Evolutionary conservation across 1,140 invertebrate genomes (phyloP), one percentile per base, ranked within the genome.

Genomic region (Platyura marginata): DNA sequence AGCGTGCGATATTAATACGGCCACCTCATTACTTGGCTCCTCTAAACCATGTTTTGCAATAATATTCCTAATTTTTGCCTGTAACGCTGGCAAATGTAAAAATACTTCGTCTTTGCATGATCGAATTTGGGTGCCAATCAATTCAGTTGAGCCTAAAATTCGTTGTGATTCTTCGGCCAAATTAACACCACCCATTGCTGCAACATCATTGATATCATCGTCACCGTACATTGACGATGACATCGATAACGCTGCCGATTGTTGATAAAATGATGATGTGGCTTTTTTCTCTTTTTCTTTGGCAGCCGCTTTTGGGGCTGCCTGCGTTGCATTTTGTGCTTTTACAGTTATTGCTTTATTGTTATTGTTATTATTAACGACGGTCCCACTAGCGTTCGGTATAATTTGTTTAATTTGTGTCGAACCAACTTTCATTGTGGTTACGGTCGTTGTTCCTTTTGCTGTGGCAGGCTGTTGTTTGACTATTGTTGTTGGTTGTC

Each of bases 141-240:
- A 83, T 55, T 96, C 91, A 3, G 90, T 91, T 3, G 87, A 87
- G 3, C 91, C 90, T 21, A 97, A 70, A 54, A 97, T 97, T 62
- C 86, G 79, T 58, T 94, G 89, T 41, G 82, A 84, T 66, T 98
- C 93, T 66, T 98, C 93, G 2, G 86, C 82, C 49, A 98, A 69
- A 67, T 98, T 98, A n/a, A 98, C 92, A 21, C 93, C 93, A 51
- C 93, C 93, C 93, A 98, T 98, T 5, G 92, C 92, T 19, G 93
- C 92, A 1, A 98, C 93, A 71, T 98, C 93, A 57, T 97, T 98
- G 49, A 98, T 95, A 61, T 93, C 89, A 65, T 94, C 89, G 61
- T 93, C 88, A 21, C 79, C 82, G 42, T 59, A 81, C 70, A 61
- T 64, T 19, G 65, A 69, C 9, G 65, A 62, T 21, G 57, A 54